Conservation (phyloP, 2,888 invertebrate genomes). For the Caenorhabditis japonica region DNA sequence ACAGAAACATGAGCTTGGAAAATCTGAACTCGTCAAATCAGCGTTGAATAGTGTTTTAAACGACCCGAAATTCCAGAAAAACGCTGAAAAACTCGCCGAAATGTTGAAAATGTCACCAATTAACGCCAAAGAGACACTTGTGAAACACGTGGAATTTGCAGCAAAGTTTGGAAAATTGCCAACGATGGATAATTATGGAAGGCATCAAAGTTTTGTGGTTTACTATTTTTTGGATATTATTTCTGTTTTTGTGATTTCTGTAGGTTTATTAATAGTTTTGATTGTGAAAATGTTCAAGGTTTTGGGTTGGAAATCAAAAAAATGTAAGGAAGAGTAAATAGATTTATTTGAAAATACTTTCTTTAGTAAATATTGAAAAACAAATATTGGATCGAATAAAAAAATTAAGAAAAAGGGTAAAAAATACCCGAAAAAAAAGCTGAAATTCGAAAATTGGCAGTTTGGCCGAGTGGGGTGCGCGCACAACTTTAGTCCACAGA, state of each 20-base stretch:
- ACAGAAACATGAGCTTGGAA: slow-evolving; percentile 47
- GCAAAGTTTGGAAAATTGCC: slow-evolving; percentile 32
- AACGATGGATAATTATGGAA: slow-evolving; percentile 24
- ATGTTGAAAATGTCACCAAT: slow-evolving; percentile 58
- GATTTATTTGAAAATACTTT: no score
- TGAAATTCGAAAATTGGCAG: no score
- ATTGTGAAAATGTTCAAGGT: background rate
- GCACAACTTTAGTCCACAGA: no score
- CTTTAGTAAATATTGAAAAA: no score
- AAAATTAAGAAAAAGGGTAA: no score
- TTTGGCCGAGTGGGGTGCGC: no score
- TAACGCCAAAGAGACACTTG: slow-evolving; percentile 52
- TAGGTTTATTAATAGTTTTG: background rate
- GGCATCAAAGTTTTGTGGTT: slow-evolving; percentile 15
- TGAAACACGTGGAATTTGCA: slow-evolving; percentile 60
- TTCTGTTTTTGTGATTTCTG: background rate
- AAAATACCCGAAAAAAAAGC: no score
- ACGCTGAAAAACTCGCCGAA: slow-evolving; percentile 45
- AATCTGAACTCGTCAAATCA: slow-evolving; percentile 23
- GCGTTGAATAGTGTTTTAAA: slow-evolving; percentile 48
- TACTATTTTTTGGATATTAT: slow-evolving; percentile 32
- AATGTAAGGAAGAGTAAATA: no score
- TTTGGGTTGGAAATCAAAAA: no score
- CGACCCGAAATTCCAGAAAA: slow-evolving; percentile 41
- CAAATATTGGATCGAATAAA: no score